Percentiles rank a stretch among this genome's conserved stretches.
phyloP scores from a whole-genome alignment of 1,140 invertebrate species.

The Rhopalosiphum maidis region DNA sequence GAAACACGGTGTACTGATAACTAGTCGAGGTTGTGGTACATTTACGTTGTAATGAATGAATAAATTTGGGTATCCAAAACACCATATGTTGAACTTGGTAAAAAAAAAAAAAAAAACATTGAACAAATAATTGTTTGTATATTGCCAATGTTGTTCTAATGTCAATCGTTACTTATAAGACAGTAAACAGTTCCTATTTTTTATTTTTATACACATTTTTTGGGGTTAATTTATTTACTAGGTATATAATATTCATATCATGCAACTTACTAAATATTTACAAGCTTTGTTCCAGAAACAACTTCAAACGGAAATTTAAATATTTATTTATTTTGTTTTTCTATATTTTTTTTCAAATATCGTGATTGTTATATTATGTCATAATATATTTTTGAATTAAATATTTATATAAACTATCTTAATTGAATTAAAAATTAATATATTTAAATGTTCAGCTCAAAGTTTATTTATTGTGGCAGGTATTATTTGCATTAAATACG shows the following conservation, averaged over 20 bases:
- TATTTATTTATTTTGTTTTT: background rate
- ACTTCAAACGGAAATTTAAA: background rate
- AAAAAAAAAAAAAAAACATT: background rate
- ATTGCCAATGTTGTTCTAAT: background rate
- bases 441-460: background rate
- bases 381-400: background rate
- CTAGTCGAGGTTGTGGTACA: conserved; percentile 11
- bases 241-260: background rate
- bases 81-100: background rate
- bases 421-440: background rate
- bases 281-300: background rate
- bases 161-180: background rate
- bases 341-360: background rate
- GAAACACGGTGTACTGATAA: background rate
- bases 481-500: too few species aligned
- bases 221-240: background rate
- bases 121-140: background rate
- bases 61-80: background rate
- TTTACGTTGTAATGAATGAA: conserved; percentile 17
- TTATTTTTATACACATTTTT: background rate
- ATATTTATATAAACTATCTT: background rate
- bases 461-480: background rate
- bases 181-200: background rate
- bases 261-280: background rate
- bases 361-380: background rate